Evolutionary conservation across 2,888 invertebrate species (phyloP).

Genomic region (Lydus trimaculatus): DNA sequence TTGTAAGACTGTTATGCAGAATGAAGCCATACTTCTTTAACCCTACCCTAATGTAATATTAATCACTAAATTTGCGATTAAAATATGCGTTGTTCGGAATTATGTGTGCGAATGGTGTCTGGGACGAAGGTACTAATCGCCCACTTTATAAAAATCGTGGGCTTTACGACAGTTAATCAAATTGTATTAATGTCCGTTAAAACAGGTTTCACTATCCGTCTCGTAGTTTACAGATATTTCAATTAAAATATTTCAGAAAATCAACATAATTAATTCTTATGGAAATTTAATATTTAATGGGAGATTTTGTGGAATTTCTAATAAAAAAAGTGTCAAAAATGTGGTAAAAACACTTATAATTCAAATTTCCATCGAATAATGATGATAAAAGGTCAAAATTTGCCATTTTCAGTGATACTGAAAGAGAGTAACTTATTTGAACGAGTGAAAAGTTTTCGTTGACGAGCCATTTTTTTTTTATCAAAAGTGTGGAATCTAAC

Average conservation of each 20-base stretch:
- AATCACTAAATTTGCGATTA: too few species aligned
- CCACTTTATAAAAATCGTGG: background rate
- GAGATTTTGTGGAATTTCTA: too few species aligned
- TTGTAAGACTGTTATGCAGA: too few species aligned
- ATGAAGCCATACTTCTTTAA: too few species aligned
- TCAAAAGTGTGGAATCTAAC: background rate
- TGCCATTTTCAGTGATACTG: background rate
- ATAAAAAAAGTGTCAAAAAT: too few species aligned
- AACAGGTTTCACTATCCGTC: background rate
- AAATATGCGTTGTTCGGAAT: too few species aligned
- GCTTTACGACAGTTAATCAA: background rate
- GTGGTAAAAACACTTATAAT: too few species aligned
- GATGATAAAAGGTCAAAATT: background rate
- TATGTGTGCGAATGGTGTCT: background rate
- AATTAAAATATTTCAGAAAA: background rate
- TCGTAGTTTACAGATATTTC: background rate
- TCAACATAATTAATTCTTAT: background rate
- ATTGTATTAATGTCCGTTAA: background rate
- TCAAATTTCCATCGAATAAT: background rate
- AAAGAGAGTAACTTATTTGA: background rate
- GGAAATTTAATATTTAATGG: too few species aligned
- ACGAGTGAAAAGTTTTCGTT: background rate
- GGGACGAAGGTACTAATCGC: background rate
- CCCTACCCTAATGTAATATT: too few species aligned
- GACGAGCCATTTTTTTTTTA: background rate